A percentile compares a stretch with the other conserved stretches of the same genome.
Evolutionary conservation across 2,113 vertebrate species (phyloP).

Genomic region (Artemisiospiza belli): DNA sequence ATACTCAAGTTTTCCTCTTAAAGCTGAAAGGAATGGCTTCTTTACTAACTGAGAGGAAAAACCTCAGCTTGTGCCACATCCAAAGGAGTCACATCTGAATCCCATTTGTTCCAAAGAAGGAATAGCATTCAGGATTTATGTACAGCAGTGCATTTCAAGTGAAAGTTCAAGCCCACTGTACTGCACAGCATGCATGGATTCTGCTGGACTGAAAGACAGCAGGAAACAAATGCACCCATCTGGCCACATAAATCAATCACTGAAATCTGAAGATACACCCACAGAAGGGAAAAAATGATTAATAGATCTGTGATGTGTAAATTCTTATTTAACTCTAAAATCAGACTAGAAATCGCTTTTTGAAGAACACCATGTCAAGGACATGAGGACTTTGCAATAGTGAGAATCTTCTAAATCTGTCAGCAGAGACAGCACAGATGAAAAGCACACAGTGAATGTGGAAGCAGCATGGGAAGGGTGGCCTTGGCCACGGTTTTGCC

Average conservation of each 20-base stretch:
- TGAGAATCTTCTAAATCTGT: constrained; percentile 1
- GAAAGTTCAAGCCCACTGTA: constrained; percentile 37
- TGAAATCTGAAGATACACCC: constrained; percentile 60
- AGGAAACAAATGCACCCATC: constrained; percentile 67
- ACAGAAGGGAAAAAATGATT: constrained; percentile 58
- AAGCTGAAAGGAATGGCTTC: not conserved
- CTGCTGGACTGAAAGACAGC: constrained; percentile 59
- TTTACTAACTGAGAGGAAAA: not conserved
- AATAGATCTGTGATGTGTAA: constrained; percentile 57
- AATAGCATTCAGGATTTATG: not conserved
- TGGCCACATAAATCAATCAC: constrained; percentile 68
- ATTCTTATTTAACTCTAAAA: constrained; percentile 63
- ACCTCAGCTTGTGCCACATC: not conserved
- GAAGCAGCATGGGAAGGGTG: not conserved
- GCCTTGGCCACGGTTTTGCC: not conserved
- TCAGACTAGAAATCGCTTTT: not conserved
- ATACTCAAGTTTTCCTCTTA: not conserved
- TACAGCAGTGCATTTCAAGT: constrained; percentile 30
- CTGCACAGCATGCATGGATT: constrained; percentile 44
- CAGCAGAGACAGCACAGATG: not conserved
- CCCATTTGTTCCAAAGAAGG: not conserved
- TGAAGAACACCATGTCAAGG: constrained; percentile 26
- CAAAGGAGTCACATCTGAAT: not conserved
- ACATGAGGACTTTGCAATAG: not conserved
- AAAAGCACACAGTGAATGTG: not conserved